phyloP scores from a whole-genome alignment of 2,888 invertebrate genomes.

The Cerceris rybyensis region DNA sequence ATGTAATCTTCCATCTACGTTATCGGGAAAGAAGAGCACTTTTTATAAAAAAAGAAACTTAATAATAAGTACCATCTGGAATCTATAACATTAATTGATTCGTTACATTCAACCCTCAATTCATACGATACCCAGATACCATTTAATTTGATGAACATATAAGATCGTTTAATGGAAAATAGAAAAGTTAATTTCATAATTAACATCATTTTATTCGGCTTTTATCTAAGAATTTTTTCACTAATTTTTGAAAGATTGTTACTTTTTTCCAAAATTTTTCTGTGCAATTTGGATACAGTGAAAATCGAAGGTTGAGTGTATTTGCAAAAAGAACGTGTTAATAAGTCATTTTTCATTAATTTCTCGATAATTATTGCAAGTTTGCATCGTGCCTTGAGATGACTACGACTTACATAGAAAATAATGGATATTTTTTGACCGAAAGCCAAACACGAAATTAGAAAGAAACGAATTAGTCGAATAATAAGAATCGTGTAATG shows the following conservation, averaged over 20 bases:
- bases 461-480: slow-evolving; percentile 28
- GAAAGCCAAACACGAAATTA: slow-evolving; percentile 42
- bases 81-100: too few species aligned
- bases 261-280: not conserved
- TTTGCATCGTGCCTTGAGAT: slow-evolving; percentile 45
- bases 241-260: not conserved
- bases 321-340: not conserved
- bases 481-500: not conserved
- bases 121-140: too few species aligned
- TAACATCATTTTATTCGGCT: too few species aligned
- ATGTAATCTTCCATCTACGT: slow-evolving; percentile 39
- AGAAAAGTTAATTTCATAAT: too few species aligned
- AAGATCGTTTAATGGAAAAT: too few species aligned
- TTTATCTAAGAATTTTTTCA: too few species aligned
- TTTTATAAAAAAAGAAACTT: slow-evolving; percentile 24
- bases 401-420: slow-evolving; percentile 49
- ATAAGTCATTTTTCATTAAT: not conserved
- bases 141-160: too few species aligned
- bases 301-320: not conserved
- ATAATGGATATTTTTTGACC: slow-evolving; percentile 17
- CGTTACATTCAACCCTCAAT: too few species aligned
- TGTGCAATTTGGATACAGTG: not conserved
- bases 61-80: not conserved
- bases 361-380: slow-evolving; percentile 6
- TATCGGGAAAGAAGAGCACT: not conserved